Percentiles rank a stretch among this genome's conserved stretches.
These are phyloP conservation scores for Silurus aristotelis DNA, from an alignment of 2,797 vertebrate genomes.

Conservation along the genomic window DNA sequence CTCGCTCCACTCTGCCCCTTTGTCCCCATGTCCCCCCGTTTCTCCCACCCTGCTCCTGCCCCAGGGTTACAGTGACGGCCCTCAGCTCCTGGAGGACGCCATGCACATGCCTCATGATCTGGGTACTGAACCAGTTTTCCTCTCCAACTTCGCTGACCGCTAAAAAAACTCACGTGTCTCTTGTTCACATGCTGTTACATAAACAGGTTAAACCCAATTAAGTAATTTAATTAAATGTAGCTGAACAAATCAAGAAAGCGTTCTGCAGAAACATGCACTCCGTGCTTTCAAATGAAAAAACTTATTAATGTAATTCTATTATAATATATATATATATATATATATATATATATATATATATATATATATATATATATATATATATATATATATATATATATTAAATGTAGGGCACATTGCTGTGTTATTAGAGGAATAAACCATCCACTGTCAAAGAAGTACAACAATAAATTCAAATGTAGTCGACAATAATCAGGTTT, in stretches of 20 bases:
- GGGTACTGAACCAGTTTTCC: constrained; percentile 73
- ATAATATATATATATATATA: too few relatives aligned
- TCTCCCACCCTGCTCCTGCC: constrained; percentile 80
- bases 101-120: constrained; percentile 75
- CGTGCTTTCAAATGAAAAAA: too few relatives aligned
- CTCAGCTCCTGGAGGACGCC: constrained; percentile 75
- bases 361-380: too few relatives aligned
- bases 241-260: background rate
- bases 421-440: background rate
- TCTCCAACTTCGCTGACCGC: constrained; percentile 54
- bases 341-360: too few relatives aligned
- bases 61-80: constrained; percentile 75
- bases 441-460: background rate
- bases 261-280: background rate
- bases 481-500: background rate
- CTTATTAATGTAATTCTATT: too few relatives aligned
- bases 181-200: constrained; percentile 11
- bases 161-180: background rate
- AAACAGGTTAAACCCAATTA: background rate
- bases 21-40: constrained; percentile 70
- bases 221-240: background rate
- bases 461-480: background rate
- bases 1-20: constrained; percentile 73
- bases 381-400: too few relatives aligned
- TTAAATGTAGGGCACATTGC: background rate